phyloP scores from a whole-genome alignment of 1,140 invertebrate genomes.

The Bombus sibiricus region DNA sequence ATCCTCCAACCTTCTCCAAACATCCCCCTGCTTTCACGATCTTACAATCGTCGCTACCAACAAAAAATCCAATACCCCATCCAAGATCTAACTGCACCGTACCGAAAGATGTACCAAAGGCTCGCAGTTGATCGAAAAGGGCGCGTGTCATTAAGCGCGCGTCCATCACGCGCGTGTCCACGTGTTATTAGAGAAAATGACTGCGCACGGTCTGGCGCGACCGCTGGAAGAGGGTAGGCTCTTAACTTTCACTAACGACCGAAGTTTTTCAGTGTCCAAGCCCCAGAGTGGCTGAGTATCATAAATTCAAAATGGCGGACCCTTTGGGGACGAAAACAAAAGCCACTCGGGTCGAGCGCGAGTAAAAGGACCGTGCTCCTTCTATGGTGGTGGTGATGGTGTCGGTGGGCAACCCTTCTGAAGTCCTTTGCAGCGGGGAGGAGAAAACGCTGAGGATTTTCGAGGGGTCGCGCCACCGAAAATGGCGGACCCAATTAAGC shows the following conservation, averaged over 20 bases:
- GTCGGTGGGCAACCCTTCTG: conserved; percentile 79
- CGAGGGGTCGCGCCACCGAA: conserved; percentile 79
- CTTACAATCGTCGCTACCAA: neutral
- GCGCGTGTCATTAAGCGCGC: conserved; percentile 42
- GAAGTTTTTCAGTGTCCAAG: conserved; percentile 82
- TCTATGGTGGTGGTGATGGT: conserved; percentile 17
- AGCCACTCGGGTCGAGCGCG: conserved; percentile 73
- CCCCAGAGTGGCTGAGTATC: conserved; percentile 75
- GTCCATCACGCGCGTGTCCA: conserved; percentile 50
- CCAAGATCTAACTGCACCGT: neutral
- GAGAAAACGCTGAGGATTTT: conserved; percentile 67
- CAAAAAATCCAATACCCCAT: neutral
- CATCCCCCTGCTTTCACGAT: neutral
- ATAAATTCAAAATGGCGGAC: conserved; percentile 83
- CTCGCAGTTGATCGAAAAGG: neutral
- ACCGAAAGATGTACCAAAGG: conserved; percentile 5
- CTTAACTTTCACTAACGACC: conserved; percentile 81
- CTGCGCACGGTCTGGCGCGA: conserved; percentile 58
- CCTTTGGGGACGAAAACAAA: conserved; percentile 81
- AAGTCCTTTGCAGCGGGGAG: conserved; percentile 59
- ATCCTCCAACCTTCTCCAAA: too few species aligned
- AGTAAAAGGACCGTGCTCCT: conserved; percentile 43
- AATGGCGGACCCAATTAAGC: conserved; percentile 83
- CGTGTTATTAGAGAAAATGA: conserved; percentile 66
- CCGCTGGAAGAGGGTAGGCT: conserved; percentile 45